Conservation (phyloP, 2,888 invertebrate species). For the Odontocerum albicorne region DNA sequence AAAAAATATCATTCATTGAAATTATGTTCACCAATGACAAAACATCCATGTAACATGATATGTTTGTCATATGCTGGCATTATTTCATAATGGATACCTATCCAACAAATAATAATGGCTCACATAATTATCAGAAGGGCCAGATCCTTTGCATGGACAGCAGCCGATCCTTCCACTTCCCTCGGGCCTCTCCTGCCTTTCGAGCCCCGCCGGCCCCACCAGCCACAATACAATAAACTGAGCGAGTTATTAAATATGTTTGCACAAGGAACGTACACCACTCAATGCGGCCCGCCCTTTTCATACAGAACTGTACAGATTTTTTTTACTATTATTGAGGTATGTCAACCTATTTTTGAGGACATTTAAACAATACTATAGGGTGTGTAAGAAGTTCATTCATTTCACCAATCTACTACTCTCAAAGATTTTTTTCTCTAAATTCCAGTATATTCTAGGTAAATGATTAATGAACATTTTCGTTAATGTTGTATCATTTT, state of each 20-base stretch:
- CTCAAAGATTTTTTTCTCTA: too few relatives aligned
- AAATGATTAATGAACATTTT: too few relatives aligned
- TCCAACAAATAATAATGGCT: slow-evolving; percentile 28
- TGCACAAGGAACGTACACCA: slow-evolving; percentile 26
- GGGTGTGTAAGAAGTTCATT: slow-evolving; percentile 6
- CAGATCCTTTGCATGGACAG: not conserved
- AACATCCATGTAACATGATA: slow-evolving; percentile 54
- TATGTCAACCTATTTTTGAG: slow-evolving; percentile 34
- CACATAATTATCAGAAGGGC: slow-evolving; percentile 10
- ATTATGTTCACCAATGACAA: slow-evolving; percentile 17
- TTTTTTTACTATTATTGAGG: slow-evolving; percentile 9
- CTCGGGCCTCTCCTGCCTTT: too few relatives aligned
- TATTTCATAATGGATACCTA: slow-evolving; percentile 29
- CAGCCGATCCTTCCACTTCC: too few relatives aligned
- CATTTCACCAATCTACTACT: too few relatives aligned
- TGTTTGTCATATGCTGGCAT: slow-evolving; percentile 54
- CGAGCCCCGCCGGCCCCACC: too few relatives aligned
- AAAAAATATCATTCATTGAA: slow-evolving; percentile 18
- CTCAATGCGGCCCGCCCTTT: slow-evolving; percentile 25
- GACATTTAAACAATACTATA: slow-evolving; percentile 28
- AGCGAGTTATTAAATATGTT: slow-evolving; percentile 34
- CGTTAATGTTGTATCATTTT: too few relatives aligned
- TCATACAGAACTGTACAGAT: slow-evolving; percentile 4
- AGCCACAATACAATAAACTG: slow-evolving; percentile 25
- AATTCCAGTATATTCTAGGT: too few relatives aligned